phyloP scores from a whole-genome alignment of 1,140 invertebrate species.

The Chlorops oryzae region DNA sequence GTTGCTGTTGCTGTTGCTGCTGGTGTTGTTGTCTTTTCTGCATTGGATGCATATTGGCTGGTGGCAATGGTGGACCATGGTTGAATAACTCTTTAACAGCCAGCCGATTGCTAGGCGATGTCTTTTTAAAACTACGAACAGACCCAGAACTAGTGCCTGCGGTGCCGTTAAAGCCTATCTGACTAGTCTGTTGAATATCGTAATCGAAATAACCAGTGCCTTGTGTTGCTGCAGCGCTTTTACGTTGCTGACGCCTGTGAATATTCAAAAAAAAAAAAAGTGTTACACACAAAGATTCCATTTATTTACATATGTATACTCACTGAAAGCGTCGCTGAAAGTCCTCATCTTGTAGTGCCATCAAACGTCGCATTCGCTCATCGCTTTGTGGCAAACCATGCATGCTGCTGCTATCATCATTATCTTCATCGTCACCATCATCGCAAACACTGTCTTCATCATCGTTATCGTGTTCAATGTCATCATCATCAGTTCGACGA shows the following conservation, averaged over 20 bases:
- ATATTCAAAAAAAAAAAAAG: not conserved
- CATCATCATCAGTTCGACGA: not conserved
- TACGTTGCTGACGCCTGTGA: conserved; percentile 34
- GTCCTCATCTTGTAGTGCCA: conserved; percentile 50
- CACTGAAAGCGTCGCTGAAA: conserved; percentile 45
- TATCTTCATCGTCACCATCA: conserved; percentile 19
- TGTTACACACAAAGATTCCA: too few relatives aligned
- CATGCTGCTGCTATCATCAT: conserved; percentile 22
- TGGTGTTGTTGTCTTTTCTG: conserved; percentile 39
- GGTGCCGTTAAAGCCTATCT: too few relatives aligned
- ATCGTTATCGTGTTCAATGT: conserved; percentile 7
- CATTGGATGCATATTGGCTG: conserved; percentile 41
- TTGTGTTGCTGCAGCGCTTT: too few relatives aligned
- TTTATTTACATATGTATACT: too few relatives aligned
- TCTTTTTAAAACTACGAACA: conserved; percentile 35
- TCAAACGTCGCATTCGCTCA: conserved; percentile 41
- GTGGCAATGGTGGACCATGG: conserved; percentile 37
- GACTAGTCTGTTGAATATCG: too few relatives aligned
- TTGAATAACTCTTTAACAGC: conserved; percentile 42
- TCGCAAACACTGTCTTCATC: conserved; percentile 37
- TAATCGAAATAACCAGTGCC: too few relatives aligned
- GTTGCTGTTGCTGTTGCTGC: conserved; percentile 36
- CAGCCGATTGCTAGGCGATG: conserved; percentile 37
- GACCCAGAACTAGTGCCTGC: too few relatives aligned
- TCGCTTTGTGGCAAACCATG: conserved; percentile 41